Conservation (phyloP, 2,888 invertebrate genomes). For the Unio pictorum region DNA sequence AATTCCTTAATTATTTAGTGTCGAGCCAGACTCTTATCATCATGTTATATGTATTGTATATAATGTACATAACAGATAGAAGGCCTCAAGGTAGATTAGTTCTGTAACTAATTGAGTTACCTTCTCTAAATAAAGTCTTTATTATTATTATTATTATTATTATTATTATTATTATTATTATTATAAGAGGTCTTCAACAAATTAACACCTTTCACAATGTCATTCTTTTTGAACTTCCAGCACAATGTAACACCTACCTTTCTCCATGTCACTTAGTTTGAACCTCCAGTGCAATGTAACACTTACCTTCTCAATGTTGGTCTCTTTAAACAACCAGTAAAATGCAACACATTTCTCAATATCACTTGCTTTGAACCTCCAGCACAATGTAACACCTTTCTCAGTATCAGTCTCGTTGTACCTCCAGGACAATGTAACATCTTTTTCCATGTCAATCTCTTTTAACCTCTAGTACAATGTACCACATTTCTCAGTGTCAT, state of each 20-base stretch:
- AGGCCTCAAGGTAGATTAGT: too few species aligned
- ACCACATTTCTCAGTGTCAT: conserved; percentile 53
- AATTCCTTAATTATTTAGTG: too few species aligned
- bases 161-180: too few species aligned
- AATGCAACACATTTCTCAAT: conserved; percentile 48
- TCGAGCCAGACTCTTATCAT: too few species aligned
- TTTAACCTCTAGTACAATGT: conserved; percentile 62
- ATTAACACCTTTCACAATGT: conserved; percentile 39
- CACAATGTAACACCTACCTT: conserved; percentile 62
- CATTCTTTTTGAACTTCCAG: conserved; percentile 57
- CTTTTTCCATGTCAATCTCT: conserved; percentile 55
- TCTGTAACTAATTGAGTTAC: too few species aligned
- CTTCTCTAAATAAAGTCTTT: too few species aligned
- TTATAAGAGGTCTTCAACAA: too few species aligned
- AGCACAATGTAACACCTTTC: conserved; percentile 58
- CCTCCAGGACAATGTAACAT: conserved; percentile 56
- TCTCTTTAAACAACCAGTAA: conserved; percentile 22
- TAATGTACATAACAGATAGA: too few species aligned
- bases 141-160: too few species aligned
- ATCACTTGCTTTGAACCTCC: conserved; percentile 59
- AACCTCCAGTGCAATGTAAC: conserved; percentile 30
- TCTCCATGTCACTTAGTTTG: conserved; percentile 57
- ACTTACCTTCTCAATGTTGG: conserved; percentile 16
- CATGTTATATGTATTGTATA: too few species aligned
- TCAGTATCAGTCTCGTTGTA: conserved; percentile 55